phyloP scores from a whole-genome alignment of 2,888 invertebrate species.

The Eupithecia vulgata region DNA sequence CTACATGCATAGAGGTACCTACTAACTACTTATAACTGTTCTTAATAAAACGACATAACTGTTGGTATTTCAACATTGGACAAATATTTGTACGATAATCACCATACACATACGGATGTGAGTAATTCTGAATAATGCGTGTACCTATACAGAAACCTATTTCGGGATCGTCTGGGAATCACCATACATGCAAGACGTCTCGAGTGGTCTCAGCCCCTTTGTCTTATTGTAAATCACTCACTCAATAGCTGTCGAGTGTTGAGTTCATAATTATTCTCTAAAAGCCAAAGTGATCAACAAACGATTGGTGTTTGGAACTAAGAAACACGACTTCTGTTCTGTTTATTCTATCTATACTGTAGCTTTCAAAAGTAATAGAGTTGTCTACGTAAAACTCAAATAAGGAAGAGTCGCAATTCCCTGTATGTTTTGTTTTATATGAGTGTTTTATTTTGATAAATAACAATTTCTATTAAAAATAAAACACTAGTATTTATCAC shows the following conservation, averaged over 20 bases:
- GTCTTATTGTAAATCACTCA: slow-evolving; percentile 58
- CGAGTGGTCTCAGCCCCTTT: slow-evolving; percentile 55
- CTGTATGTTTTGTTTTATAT: too few species aligned
- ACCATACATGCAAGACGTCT: slow-evolving; percentile 62
- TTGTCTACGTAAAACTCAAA: not conserved
- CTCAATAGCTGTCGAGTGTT: slow-evolving; percentile 42
- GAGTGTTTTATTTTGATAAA: not conserved
- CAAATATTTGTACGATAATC: slow-evolving; percentile 21
- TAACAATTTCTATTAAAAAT: too few species aligned
- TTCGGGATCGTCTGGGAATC: slow-evolving; percentile 76
- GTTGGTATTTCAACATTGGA: slow-evolving; percentile 4
- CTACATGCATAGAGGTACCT: not conserved
- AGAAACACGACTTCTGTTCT: not conserved
- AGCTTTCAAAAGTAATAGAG: not conserved
- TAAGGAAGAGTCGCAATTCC: too few species aligned
- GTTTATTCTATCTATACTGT: not conserved
- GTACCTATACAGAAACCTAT: slow-evolving; percentile 56
- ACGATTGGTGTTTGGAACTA: slow-evolving; percentile 3
- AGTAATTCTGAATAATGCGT: slow-evolving; percentile 62
- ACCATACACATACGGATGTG: slow-evolving; percentile 51
- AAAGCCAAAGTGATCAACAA: slow-evolving; percentile 18
- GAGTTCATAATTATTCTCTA: slow-evolving; percentile 23
- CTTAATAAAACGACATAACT: not conserved
- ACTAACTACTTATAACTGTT: not conserved
- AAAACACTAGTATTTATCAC: too few species aligned